Evolutionary conservation across 2,888 invertebrate genomes (phyloP), one percentile per base, ranked within the genome.

Genomic region (Mamestra brassicae): DNA sequence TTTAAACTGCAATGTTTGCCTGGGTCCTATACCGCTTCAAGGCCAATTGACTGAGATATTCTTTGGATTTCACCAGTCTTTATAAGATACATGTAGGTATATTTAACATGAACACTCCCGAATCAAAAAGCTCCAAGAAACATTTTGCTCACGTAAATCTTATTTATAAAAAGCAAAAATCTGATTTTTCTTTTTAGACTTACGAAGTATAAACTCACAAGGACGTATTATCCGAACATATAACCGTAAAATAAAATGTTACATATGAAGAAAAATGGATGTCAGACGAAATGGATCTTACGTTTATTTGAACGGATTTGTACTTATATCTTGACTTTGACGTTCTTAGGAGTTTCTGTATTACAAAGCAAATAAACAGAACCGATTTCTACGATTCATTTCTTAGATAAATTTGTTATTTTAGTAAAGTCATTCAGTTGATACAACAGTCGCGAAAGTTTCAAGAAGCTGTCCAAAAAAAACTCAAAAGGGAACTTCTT

Each of bases 111-210:
- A 62, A 54, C 13, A 77, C 15, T 15, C 1, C 1, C 6, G 3
- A 55, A 63, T 66, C 7, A 69, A 58, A 81, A 42, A 17, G n/a
- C 63, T 62, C 26, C 36, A 42, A 70, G 71, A 50, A 71, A 71
- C 47, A 58, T 63, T 6, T 61, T 68, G 15, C 57, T 69, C n/a
- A n/a, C 61, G 60, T 50, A 77, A 72, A 76, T 84, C 52, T 42
- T 76, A 72, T 71, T 74, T 78, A 65, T 72, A 61, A 74, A 80
- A 81, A 45, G 63, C 61, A 62, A 75, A 72, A 74, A 84, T 74
- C 36, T 5, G 38, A 82, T 86, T 62, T 36, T 8, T 70, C 10
- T 64, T 70, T 26, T 50, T 42, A 60, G 57, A 45, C 42, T 58
- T 26, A 70, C 50, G 26, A 47, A 64, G 42, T 60, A 60, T 45